Percentiles rank a stretch among this genome's conserved stretches.
These are phyloP conservation scores for Chionodraco myersi DNA, from an alignment of 2,113 vertebrate species.

Conservation along the genomic window DNA sequence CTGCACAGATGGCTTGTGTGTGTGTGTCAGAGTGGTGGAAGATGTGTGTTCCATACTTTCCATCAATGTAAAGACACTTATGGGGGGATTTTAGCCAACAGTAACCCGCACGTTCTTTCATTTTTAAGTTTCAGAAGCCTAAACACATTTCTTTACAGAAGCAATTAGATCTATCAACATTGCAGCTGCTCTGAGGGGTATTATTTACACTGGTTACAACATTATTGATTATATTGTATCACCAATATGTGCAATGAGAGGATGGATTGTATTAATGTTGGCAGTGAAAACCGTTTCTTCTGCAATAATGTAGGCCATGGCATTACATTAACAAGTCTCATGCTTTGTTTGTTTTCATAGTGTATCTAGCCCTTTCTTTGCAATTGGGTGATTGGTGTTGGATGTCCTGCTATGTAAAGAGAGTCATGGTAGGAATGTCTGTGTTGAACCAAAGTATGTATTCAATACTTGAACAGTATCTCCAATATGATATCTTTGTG, in stretches of 20 bases:
- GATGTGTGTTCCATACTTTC: slow-evolving; percentile 50
- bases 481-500: slow-evolving; percentile 12
- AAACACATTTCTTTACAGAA: slow-evolving; percentile 65
- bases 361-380: slow-evolving; percentile 75
- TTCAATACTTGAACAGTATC: background rate
- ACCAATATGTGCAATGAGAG: slow-evolving; percentile 54
- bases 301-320: slow-evolving; percentile 67
- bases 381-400: slow-evolving; percentile 76
- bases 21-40: background rate
- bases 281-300: slow-evolving; percentile 66
- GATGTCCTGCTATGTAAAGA: slow-evolving; percentile 78
- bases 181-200: slow-evolving; percentile 31
- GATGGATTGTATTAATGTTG: slow-evolving; percentile 73
- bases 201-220: slow-evolving; percentile 65
- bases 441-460: slow-evolving; percentile 7
- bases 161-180: slow-evolving; percentile 69
- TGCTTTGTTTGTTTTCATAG: slow-evolving; percentile 81
- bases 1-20: slow-evolving; percentile 41
- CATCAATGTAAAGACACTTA: slow-evolving; percentile 34
- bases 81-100: background rate
- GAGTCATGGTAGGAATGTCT: slow-evolving; percentile 66
- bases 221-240: slow-evolving; percentile 71
- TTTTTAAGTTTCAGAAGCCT: slow-evolving; percentile 45
- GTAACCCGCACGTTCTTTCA: slow-evolving; percentile 12
- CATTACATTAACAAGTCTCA: slow-evolving; percentile 77